Evolutionary conservation across 2,113 vertebrate species (phyloP), one percentile per base, ranked within the genome.

Genomic region (Solea solea): DNA sequence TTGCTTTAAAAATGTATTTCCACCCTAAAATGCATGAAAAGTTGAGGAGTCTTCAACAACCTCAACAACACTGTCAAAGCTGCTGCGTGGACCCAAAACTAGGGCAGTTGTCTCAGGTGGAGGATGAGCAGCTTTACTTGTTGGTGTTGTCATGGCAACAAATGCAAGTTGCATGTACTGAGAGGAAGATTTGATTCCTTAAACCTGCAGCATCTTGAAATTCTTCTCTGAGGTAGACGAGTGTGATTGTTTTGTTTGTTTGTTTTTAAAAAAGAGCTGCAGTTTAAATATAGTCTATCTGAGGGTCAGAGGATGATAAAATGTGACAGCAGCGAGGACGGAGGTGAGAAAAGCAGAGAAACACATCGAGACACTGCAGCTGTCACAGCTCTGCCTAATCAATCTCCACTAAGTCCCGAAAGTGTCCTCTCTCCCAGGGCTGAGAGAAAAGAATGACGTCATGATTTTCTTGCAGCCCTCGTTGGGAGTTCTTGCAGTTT

Each of bases 311-410:
- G 0, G 60, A 62, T 34, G 34, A 34, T 34, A 34, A 12, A 60
- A 60, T 5, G 67, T 64, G 69, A 73, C 27, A 15, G 54, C 53
- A 52, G 39, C 34, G 57, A 59, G 52, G 44, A 28, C 13, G 3
- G 57, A 70, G 64, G 72, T 64, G 80, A 72, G 76, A 85, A 81
- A 70, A 70, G 76, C 53, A 50, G 51, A 57, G 51, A 58, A 28
- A 52, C 49, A 16, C 55, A 28, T 49, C 55, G 41, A 54, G 51
- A 42, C 55, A 25, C 51, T 52, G 52, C 52, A 14, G 42, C 51
- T 72, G 66, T 75, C 75, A 54, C 54, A 52, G 54, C 55, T 63
- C 50, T 16, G 45, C 58, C 59, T 13, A 64, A 78, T 89, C 74
- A n/a, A 62, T 78, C 72, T 82, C 77, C 75, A 68, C 88, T 78